A percentile compares a stretch with the other conserved stretches of the same genome.
These are phyloP conservation scores for Hesperia comma DNA, from an alignment of 2,888 invertebrate species.

Conservation along the genomic window DNA sequence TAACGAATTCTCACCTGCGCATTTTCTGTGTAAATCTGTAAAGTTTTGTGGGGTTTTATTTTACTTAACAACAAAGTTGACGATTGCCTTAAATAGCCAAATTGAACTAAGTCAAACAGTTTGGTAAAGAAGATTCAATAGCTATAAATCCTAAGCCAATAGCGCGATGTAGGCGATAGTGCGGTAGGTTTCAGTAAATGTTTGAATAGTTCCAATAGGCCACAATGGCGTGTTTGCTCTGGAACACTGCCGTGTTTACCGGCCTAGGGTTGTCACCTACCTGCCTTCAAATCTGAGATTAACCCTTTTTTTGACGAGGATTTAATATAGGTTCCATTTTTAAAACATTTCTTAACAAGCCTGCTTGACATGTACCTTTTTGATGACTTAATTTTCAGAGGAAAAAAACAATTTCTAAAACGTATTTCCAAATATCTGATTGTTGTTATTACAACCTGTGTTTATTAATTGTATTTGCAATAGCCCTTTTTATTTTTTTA, in stretches of 20 bases:
- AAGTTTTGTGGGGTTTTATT: not conserved
- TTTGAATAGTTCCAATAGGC: slow-evolving; percentile 52
- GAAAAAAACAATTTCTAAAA: too few relatives aligned
- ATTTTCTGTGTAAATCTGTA: not conserved
- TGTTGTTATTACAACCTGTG: too few relatives aligned
- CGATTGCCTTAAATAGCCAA: not conserved
- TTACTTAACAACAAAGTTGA: not conserved
- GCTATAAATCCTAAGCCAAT: slow-evolving; percentile 30
- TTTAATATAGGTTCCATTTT: too few relatives aligned
- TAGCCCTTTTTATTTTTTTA: too few relatives aligned
- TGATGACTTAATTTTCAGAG: too few relatives aligned
- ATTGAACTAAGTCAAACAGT: slow-evolving; percentile 5
- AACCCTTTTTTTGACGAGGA: too few relatives aligned
- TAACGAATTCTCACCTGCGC: not conserved
- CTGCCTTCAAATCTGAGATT: too few relatives aligned
- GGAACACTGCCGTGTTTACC: slow-evolving; percentile 44
- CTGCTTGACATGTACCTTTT: too few relatives aligned
- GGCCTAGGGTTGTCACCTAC: slow-evolving; percentile 22
- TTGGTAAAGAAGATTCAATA: slow-evolving; percentile 10
- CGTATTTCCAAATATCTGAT: too few relatives aligned
- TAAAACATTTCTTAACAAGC: too few relatives aligned
- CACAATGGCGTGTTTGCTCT: slow-evolving; percentile 45
- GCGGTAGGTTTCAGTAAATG: slow-evolving; percentile 43
- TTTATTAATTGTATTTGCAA: too few relatives aligned
- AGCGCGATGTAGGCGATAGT: slow-evolving; percentile 21